These are phyloP conservation scores for Oenanthe melanoleuca DNA, from an alignment of 2,113 vertebrate genomes.

Conservation along the genomic window DNA sequence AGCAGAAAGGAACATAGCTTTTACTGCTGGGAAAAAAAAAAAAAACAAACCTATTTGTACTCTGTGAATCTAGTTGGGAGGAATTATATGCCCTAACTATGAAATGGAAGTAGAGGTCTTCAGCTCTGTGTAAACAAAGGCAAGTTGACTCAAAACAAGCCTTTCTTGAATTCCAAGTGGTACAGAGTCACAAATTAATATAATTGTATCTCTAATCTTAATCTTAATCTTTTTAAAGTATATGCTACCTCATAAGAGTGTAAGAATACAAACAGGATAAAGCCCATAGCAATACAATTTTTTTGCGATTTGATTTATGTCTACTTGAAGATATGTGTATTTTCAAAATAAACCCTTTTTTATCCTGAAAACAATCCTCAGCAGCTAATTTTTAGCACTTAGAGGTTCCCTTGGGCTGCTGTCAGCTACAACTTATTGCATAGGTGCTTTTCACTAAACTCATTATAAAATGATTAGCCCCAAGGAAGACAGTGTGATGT, in stretches of 20 bases:
- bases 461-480: slow-evolving; percentile 78
- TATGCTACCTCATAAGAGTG: slow-evolving; percentile 26
- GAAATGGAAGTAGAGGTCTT: background rate
- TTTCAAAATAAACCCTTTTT: slow-evolving; percentile 66
- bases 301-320: slow-evolving; percentile 72
- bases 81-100: background rate
- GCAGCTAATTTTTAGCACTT: slow-evolving; percentile 72
- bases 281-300: slow-evolving; percentile 58
- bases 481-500: slow-evolving; percentile 50
- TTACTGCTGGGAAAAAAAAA: background rate
- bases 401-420: slow-evolving; percentile 73
- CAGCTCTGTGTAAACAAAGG: background rate
- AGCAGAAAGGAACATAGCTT: background rate
- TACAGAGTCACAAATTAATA: background rate
- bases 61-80: background rate
- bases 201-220: slow-evolving; percentile 34
- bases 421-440: slow-evolving; percentile 76
- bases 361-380: slow-evolving; percentile 56
- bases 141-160: background rate
- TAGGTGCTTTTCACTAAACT: slow-evolving; percentile 76
- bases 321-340: slow-evolving; percentile 55
- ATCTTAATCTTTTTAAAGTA: background rate
- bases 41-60: background rate
- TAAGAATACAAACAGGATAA: slow-evolving; percentile 59
- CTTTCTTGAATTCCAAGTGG: background rate